phyloP scores from a whole-genome alignment of 2,113 vertebrate species.

The Pungitius pungitius region DNA sequence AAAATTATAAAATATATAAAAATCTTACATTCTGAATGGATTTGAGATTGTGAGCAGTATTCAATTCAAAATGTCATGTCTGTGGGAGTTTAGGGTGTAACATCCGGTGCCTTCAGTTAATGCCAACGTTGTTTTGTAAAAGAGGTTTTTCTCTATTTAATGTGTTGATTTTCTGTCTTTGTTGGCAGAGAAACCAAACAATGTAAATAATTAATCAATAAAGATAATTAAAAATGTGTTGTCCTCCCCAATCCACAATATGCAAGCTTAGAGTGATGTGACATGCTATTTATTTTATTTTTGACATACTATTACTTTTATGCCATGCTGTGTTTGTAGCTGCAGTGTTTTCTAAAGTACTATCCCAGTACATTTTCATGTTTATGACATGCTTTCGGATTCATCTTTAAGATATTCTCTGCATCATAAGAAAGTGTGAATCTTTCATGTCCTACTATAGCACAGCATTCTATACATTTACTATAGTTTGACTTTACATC shows the following conservation, averaged over 20 bases:
- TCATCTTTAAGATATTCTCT: too few species aligned
- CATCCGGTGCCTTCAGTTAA: conserved; percentile 7
- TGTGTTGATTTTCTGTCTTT: conserved; percentile 40
- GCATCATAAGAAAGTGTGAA: too few species aligned
- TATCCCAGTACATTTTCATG: too few species aligned
- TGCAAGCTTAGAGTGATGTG: not conserved
- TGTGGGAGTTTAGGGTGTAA: not conserved
- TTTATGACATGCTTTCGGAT: too few species aligned
- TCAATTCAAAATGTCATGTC: conserved; percentile 6
- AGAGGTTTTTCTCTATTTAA: conserved; percentile 38
- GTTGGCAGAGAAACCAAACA: conserved; percentile 41
- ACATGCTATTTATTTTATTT: too few species aligned
- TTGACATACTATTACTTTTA: too few species aligned
- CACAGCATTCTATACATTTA: too few species aligned
- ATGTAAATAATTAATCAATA: conserved; percentile 82
- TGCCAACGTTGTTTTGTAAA: conserved; percentile 37
- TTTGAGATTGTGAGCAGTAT: conserved; percentile 1
- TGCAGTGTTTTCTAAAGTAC: too few species aligned
- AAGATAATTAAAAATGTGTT: conserved; percentile 45
- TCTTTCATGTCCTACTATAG: too few species aligned
- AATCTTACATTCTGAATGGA: conserved; percentile 1
- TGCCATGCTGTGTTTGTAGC: too few species aligned
- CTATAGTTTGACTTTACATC: too few species aligned
- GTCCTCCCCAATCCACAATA: conserved; percentile 1
- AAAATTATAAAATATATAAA: too few species aligned